Evolutionary conservation across 2,888 invertebrate species (phyloP).

Genomic region (Rotaria macrura): DNA sequence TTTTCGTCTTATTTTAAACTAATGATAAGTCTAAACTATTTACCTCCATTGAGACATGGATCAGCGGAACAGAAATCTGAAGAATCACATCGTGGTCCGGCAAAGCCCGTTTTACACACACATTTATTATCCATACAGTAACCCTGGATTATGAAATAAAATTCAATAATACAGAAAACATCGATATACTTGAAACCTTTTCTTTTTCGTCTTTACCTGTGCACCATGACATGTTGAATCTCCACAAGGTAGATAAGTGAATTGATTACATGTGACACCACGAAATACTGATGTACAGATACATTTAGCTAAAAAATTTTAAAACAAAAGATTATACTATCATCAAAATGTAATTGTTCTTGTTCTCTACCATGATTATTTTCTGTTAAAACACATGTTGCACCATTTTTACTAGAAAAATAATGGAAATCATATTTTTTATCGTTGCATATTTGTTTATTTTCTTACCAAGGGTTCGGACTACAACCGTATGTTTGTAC

Average conservation of each 20-base stretch:
- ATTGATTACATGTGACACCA: neutral
- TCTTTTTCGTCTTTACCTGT: neutral
- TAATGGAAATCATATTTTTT: too few relatives aligned
- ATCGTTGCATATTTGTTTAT: neutral
- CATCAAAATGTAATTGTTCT: neutral
- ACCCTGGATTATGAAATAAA: neutral
- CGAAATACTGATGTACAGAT: neutral
- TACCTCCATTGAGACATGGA: conserved; percentile 19
- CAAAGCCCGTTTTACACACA: neutral
- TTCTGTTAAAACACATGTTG: neutral
- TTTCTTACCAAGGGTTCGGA: neutral
- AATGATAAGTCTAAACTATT: neutral
- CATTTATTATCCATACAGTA: neutral
- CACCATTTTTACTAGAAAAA: neutral
- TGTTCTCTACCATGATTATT: conserved; percentile 12
- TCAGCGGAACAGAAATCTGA: neutral
- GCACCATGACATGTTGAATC: conserved; percentile 4
- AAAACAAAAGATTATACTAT: neutral
- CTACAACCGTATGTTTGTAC: neutral
- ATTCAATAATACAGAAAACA: too few relatives aligned
- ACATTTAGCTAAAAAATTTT: neutral
- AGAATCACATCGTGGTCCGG: conserved; percentile 6
- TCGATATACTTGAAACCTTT: too few relatives aligned
- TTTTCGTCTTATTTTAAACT: too few relatives aligned
- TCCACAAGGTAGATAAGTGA: neutral